Evolutionary conservation across 2,113 vertebrate species (phyloP).

Genomic region (Cettia cetti): DNA sequence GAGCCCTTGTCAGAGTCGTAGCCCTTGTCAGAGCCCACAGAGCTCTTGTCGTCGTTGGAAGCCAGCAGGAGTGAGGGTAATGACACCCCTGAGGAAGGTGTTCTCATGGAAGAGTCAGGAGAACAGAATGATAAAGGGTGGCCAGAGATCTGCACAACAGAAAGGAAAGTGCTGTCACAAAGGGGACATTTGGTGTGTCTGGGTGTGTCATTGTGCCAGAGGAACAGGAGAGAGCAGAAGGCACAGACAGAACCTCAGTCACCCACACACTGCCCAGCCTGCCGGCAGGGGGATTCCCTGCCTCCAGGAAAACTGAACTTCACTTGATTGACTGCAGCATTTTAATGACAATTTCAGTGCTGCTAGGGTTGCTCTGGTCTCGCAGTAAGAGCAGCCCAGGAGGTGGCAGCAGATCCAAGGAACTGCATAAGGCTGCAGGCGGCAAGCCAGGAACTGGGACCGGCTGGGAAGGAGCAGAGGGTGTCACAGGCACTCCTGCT

Average conservation of each 20-base stretch:
- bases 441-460: background rate
- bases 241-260: background rate
- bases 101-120: slow-evolving; percentile 81
- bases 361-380: background rate
- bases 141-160: slow-evolving; percentile 74
- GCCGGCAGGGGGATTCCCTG: background rate
- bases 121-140: slow-evolving; percentile 76
- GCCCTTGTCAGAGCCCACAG: background rate
- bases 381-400: background rate
- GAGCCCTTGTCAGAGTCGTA: background rate
- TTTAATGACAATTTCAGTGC: background rate
- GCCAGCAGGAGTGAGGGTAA: slow-evolving; percentile 11
- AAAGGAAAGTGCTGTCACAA: background rate
- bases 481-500: background rate
- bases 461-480: background rate
- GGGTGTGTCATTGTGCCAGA: background rate
- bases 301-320: background rate
- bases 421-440: background rate
- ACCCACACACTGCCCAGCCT: background rate
- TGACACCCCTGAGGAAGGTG: slow-evolving; percentile 70
- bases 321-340: background rate
- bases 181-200: rapidly evolving
- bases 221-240: background rate
- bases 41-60: slow-evolving; percentile 55
- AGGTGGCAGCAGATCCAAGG: slow-evolving; percentile 68